Percentiles rank a stretch among this genome's conserved stretches.
Conservation (phyloP, 2,888 invertebrate species). For the Pseudococcus longispinus region DNA sequence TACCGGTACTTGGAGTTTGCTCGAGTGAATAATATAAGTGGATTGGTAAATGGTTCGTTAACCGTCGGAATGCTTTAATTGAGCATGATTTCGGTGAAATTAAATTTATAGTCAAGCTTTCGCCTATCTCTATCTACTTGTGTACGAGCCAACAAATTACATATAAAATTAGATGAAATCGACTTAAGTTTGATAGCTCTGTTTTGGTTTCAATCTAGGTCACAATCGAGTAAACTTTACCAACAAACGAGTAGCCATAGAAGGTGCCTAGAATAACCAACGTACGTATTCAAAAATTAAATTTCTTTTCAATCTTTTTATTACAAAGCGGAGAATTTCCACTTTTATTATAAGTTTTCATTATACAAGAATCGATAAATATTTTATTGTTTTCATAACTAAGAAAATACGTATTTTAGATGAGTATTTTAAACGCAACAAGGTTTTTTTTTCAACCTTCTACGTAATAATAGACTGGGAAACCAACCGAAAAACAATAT, state of each 20-base stretch:
- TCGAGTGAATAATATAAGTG: slow-evolving; percentile 14
- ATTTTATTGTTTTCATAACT: not conserved
- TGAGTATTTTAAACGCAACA: not conserved
- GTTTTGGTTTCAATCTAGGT: not conserved
- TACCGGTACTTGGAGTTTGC: not conserved
- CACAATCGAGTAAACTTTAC: not conserved
- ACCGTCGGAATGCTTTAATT: not conserved
- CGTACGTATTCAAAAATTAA: not conserved
- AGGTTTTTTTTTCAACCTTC: not conserved
- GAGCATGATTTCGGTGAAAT: not conserved
- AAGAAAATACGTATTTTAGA: not conserved
- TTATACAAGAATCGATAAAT: not conserved
- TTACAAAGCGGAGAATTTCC: not conserved
- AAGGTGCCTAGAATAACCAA: not conserved
- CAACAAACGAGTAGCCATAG: not conserved
- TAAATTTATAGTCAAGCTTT: not conserved
- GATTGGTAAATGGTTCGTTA: slow-evolving; percentile 28
- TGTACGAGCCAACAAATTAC: not conserved
- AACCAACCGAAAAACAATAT: not conserved
- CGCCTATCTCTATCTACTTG: not conserved
- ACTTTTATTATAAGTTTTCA: not conserved
- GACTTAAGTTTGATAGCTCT: not conserved
- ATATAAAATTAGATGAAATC: not conserved
- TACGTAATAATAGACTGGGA: not conserved
- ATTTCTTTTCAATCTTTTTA: not conserved